Percentiles rank a stretch among this genome's conserved stretches.
Conservation (phyloP, 1,140 invertebrate genomes). For the Sitobion miscanthi region DNA sequence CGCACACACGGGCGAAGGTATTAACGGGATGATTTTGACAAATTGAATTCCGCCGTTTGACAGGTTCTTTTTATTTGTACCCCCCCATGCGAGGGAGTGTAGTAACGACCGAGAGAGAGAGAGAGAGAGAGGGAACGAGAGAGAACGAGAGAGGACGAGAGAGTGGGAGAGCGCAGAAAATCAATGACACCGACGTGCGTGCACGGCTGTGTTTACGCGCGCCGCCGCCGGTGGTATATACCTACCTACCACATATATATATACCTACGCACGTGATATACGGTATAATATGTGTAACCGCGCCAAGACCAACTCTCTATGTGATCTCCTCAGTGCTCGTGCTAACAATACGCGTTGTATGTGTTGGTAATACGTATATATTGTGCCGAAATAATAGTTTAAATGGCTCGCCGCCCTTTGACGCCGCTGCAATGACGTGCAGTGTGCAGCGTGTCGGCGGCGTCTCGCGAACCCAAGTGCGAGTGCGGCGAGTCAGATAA, state of each 20-base stretch:
- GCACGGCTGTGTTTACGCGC: background rate
- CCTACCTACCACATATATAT: background rate
- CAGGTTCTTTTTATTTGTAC: slow-evolving; percentile 48
- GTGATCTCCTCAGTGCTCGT: background rate
- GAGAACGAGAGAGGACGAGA: background rate
- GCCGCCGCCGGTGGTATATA: background rate
- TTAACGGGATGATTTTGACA: slow-evolving; percentile 47
- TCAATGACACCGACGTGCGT: slow-evolving; percentile 28
- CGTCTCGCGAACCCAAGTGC: background rate
- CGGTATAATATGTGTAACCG: background rate
- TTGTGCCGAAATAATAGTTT: background rate
- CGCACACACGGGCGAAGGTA: background rate
- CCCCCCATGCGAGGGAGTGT: background rate
- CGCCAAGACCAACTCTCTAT: background rate
- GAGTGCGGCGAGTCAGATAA: background rate
- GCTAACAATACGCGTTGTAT: background rate
- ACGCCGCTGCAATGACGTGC: too few species aligned
- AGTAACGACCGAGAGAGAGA: background rate
- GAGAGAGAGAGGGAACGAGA: background rate
- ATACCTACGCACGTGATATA: background rate
- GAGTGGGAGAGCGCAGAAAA: slow-evolving; percentile 12
- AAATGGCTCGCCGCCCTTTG: background rate
- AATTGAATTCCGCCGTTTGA: slow-evolving; percentile 51
- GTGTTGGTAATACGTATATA: background rate
- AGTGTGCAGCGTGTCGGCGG: too few species aligned